Evolutionary conservation across 2,797 vertebrate genomes (phyloP), one percentile per base, ranked within the genome.

Genomic region (Enteromius unitaeniatus): DNA sequence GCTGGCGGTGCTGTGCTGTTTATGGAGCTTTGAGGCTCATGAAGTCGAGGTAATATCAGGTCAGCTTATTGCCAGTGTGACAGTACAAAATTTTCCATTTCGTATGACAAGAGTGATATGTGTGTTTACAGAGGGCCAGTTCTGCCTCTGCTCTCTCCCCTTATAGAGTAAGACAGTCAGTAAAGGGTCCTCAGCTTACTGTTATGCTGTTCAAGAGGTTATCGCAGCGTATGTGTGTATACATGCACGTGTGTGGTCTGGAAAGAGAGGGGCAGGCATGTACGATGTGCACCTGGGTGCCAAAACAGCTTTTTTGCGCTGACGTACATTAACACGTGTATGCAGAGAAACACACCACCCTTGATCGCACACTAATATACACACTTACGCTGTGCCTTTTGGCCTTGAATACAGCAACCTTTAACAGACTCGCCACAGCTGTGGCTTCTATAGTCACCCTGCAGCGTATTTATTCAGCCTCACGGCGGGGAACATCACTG

Each of bases 131-230:
- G 83, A 69, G 62, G 81, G 80, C 79, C 58, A 80, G 55, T 65
- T 70, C 76, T 79, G 79, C 83, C 85, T 77, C 84, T 58, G 72
- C 77, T 89, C 53, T 86, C 76, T 85, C 82, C 77, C 86, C 86
- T 89, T 87, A 89, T 87, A 89, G 86, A 89, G 88, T 87, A 87
- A 87, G 84, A 86, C 81, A 84, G 85, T 65, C 75, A 82, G 82
- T 55, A 79, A 81, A 65, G 76, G 49, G 78, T 83, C 51, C 51
- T 67, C 34, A 58, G 86, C 68, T 79, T 60, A 78, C 26, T 85
- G 45, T 82, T 74, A 72, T 67, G 72, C 40, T 84, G 40, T 82
- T 74, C 31, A 80, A 83, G 58, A 87, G 81, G 42, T 85, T 79
- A 81, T 79, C 31, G 21, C 28, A 51, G 37, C 19, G 65, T 80